Evolutionary conservation across 2,888 invertebrate genomes (phyloP).

Genomic region (Anthrax anthrax): DNA sequence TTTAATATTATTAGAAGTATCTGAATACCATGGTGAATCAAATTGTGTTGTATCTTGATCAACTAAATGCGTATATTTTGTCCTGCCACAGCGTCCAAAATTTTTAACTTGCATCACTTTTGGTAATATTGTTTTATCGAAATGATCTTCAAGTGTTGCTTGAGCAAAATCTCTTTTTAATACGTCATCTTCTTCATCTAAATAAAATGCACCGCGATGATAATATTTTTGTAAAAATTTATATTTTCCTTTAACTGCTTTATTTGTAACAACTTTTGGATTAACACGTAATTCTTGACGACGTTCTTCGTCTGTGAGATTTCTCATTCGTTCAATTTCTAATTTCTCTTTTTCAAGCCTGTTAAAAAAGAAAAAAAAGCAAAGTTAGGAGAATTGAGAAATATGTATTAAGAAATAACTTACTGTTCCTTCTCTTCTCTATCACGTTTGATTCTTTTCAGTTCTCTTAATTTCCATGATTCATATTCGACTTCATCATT

Average conservation of each 20-base stretch:
- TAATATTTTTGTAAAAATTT: slow-evolving; percentile 99
- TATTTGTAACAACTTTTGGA: slow-evolving; percentile 87
- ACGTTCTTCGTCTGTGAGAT: slow-evolving; percentile 93
- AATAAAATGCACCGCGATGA: slow-evolving; percentile 96
- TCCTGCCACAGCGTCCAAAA: slow-evolving; percentile 95
- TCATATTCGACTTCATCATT: slow-evolving; percentile 95
- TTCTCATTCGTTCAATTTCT: slow-evolving; percentile 79
- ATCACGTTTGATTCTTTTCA: slow-evolving; percentile 91
- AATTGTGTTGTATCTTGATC: slow-evolving; percentile 98
- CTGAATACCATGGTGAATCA: slow-evolving; percentile 93
- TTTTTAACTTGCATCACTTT: slow-evolving; percentile 99
- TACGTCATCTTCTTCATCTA: slow-evolving; percentile 85
- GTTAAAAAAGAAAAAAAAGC: slow-evolving; percentile 19
- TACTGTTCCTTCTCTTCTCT: slow-evolving; percentile 88
- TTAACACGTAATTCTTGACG: slow-evolving; percentile 76
- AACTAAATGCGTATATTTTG: slow-evolving; percentile 97
- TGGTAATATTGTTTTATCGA: slow-evolving; percentile 95
- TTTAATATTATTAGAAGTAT: slow-evolving; percentile 75
- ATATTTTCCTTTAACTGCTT: slow-evolving; percentile 93
- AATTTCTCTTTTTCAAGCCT: slow-evolving; percentile 75
- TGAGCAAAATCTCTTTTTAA: slow-evolving; percentile 88
- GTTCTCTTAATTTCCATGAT: slow-evolving; percentile 92
- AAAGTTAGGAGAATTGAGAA: too few species aligned
- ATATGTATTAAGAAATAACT: slow-evolving; percentile 27
- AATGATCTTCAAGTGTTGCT: slow-evolving; percentile 96